Base-by-base conservation (phyloP, 2,888 invertebrate genomes). In the Drosophila maculinotata region DNA sequence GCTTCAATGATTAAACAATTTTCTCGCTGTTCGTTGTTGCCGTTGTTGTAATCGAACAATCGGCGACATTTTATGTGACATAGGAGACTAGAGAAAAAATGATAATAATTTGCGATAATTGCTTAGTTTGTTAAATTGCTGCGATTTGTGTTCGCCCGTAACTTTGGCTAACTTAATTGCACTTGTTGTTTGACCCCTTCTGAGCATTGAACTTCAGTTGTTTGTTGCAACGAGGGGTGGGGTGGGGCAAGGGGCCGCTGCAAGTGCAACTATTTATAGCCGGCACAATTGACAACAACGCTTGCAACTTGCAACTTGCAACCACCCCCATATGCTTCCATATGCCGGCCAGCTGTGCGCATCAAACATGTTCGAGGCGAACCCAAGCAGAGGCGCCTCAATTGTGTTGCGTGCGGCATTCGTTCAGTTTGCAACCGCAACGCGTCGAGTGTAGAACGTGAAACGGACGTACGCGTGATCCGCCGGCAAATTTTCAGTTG, bases 1-100 rank as follows among this genome's bases (percentile, higher is more conserved):
- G 83, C 72, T 73, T 45, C 77, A 66, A 86, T 83, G 78, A 88
- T 86, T 87, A 79, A 87, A 85, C 79, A 79, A 77, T 85, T 86
- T 87, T 69, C 58, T 54, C 54, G 54, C 49, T 20, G 4, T 38
- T 44, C n/a, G 36, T 12, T 59, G 28, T 28, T 15, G 39, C 51
- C 31, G 51, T 30, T 31, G 60, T 9, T 35, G 38, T 35, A 17
- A 20, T 51, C 30, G 23, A 54, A 63, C 49, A 35, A 51, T 31
- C 35, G 51, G 48, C 30, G 64, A 65, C 79, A 69, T 47, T 83
- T 79, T 69, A 64, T 77, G 59, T 52, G 84, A 70, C 62, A 31
- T 49, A 20, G 42, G 58, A 63, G 69, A 59, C 65, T 35, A 12
- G 2, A n/a, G n/a, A 12, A 15, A 36, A 23, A 35, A 10, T 17